phyloP scores from a whole-genome alignment of 2,113 vertebrate species.

The Scytalopus superciliaris region DNA sequence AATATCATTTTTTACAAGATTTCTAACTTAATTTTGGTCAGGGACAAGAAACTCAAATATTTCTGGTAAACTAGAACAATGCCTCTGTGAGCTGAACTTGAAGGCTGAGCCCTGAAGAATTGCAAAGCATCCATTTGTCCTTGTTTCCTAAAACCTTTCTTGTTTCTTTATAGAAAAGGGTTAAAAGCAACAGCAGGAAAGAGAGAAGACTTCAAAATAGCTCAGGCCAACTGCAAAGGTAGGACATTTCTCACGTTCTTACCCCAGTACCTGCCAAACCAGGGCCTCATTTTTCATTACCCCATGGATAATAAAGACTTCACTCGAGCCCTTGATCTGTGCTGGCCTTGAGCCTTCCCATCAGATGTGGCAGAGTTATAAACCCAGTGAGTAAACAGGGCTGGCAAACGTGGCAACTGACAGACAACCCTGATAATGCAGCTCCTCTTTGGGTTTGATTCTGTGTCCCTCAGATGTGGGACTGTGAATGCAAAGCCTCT shows the following conservation, averaged over 20 bases:
- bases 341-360: background rate
- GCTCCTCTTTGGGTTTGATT: background rate
- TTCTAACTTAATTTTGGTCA: slow-evolving; percentile 32
- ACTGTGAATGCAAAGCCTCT: accelerated
- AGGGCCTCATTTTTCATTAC: background rate
- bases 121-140: background rate
- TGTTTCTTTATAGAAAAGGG: background rate
- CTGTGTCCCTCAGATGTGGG: background rate
- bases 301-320: background rate
- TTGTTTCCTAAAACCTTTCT: background rate
- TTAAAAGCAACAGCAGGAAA: background rate
- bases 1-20: slow-evolving; percentile 19
- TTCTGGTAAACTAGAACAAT: slow-evolving; percentile 55
- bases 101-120: background rate
- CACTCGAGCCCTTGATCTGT: background rate
- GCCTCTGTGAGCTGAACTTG: background rate
- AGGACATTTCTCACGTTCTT: background rate
- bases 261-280: background rate
- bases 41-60: background rate
- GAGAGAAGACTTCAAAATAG: background rate
- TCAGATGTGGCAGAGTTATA: background rate
- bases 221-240: background rate
- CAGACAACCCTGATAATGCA: background rate
- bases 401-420: background rate
- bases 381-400: background rate